phyloP scores from a whole-genome alignment of 2,888 invertebrate species.

The Myathropa florea region DNA sequence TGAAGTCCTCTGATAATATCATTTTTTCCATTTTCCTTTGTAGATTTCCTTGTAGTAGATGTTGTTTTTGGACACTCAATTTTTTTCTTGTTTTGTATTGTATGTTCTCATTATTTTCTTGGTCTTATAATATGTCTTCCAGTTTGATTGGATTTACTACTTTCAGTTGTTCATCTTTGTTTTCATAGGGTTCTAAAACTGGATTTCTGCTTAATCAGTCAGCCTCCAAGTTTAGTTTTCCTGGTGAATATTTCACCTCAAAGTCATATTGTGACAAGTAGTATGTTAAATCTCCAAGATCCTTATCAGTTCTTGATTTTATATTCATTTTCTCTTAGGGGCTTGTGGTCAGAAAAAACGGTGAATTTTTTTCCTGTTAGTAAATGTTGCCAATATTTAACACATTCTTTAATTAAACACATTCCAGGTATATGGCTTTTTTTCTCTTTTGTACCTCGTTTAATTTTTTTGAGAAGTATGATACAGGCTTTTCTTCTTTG shows the following conservation, averaged over 20 bases:
- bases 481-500: constrained; percentile 61
- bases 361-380: constrained; percentile 59
- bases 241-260: constrained; percentile 49
- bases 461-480: constrained; percentile 66
- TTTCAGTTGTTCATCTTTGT: constrained; percentile 42
- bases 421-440: constrained; percentile 66
- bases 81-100: constrained; percentile 10
- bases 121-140: constrained; percentile 35
- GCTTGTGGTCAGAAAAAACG: constrained; percentile 69
- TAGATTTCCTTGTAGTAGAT: constrained; percentile 11
- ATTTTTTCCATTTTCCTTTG: constrained; percentile 27
- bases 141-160: constrained; percentile 38
- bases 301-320: constrained; percentile 56
- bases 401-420: constrained; percentile 62
- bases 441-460: constrained; percentile 64
- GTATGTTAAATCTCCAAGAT: constrained; percentile 48
- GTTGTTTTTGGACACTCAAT: constrained; percentile 26
- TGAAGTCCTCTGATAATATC: constrained; percentile 47
- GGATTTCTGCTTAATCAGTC: constrained; percentile 58
- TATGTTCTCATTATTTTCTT: constrained; percentile 25
- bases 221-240: constrained; percentile 53
- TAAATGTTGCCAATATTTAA: constrained; percentile 67
- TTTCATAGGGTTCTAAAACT: constrained; percentile 39
- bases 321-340: constrained; percentile 59
- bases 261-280: constrained; percentile 57